phyloP scores from a whole-genome alignment of 2,113 vertebrate species.

The Myxocyprinus asiaticus region DNA sequence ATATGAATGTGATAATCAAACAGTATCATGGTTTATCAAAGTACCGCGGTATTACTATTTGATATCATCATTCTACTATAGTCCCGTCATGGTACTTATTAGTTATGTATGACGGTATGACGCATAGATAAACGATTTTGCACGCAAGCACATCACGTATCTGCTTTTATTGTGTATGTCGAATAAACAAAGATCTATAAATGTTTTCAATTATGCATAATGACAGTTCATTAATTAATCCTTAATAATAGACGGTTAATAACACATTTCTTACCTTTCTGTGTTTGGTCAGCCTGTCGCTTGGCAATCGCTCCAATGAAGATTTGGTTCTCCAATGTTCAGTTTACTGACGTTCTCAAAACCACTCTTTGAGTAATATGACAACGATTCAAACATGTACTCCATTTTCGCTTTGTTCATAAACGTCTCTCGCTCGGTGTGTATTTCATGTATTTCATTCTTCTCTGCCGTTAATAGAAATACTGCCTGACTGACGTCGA shows the following conservation, averaged over 20 bases:
- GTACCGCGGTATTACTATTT: too few relatives aligned
- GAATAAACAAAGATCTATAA: too few relatives aligned
- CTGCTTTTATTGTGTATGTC: too few relatives aligned
- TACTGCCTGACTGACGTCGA: neutral
- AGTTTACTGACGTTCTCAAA: neutral
- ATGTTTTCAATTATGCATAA: neutral
- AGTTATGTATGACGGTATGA: too few relatives aligned
- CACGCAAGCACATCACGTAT: too few relatives aligned
- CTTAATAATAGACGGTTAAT: neutral
- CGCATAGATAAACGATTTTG: too few relatives aligned
- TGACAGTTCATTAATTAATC: neutral
- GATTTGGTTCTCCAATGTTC: neutral
- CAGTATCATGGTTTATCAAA: too few relatives aligned
- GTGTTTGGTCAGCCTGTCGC: constrained; percentile 45
- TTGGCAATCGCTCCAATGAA: constrained; percentile 51
- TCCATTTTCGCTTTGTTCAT: neutral
- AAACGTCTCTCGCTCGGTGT: constrained; percentile 25
- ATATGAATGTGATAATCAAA: too few relatives aligned
- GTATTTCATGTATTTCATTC: neutral
- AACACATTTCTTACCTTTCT: constrained; percentile 14
- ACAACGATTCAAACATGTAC: constrained; percentile 1
- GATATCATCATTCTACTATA: too few relatives aligned
- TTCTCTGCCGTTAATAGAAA: neutral
- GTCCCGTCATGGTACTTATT: too few relatives aligned
- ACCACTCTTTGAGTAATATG: neutral